Conservation (phyloP, 2,888 invertebrate genomes). For the Alloplasta piceator region DNA sequence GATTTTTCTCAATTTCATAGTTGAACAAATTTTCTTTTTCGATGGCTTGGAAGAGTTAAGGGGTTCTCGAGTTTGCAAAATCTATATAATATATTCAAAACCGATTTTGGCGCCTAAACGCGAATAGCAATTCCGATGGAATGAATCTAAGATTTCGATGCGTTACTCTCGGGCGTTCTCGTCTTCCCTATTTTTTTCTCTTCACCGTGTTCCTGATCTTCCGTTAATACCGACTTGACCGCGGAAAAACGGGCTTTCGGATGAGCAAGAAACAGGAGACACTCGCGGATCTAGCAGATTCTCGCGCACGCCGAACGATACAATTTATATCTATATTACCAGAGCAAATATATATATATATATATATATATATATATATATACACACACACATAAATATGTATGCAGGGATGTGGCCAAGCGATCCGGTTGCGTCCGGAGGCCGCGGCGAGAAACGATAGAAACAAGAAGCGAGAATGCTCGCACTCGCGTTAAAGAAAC, state of each 20-base stretch:
- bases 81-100: too few species aligned
- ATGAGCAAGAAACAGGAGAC: constrained; percentile 35
- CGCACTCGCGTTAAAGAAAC: constrained; percentile 74
- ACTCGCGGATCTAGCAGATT: neutral
- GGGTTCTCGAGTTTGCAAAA: too few species aligned
- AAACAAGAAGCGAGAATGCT: constrained; percentile 40
- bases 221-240: constrained; percentile 48
- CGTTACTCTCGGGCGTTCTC: constrained; percentile 75
- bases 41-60: too few species aligned
- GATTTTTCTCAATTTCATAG: too few species aligned
- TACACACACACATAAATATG: constrained; percentile 24
- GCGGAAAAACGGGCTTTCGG: constrained; percentile 19
- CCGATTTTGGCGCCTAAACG: too few species aligned
- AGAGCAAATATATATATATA: neutral
- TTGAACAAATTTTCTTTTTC: too few species aligned
- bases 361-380: neutral
- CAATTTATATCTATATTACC: constrained; percentile 39
- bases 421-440: constrained; percentile 77
- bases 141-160: constrained; percentile 75
- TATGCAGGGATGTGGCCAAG: constrained; percentile 56
- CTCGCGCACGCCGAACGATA: constrained; percentile 37
- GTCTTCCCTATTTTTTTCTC: constrained; percentile 27
- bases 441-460: constrained; percentile 30
- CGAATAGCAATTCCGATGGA: neutral
- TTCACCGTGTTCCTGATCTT: constrained; percentile 39